Conservation (phyloP, 2,888 invertebrate species). For the Stictocephala bisonia region DNA sequence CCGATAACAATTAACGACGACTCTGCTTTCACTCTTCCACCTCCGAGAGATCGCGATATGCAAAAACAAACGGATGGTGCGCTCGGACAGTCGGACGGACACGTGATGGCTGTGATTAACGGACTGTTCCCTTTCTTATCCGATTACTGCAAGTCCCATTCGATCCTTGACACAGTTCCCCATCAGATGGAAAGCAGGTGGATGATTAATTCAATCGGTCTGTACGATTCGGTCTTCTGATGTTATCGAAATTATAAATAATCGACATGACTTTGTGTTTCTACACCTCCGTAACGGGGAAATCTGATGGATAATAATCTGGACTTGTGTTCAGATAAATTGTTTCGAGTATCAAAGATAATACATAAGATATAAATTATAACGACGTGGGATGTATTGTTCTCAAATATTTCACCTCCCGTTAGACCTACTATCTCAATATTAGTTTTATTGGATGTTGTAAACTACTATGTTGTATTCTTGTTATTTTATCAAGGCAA, state of each 20-base stretch:
- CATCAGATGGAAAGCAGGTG: slow-evolving; percentile 37
- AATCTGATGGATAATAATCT: no score
- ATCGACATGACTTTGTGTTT: slow-evolving; percentile 6
- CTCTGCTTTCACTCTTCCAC: slow-evolving; percentile 19
- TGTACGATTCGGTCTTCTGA: slow-evolving; percentile 33
- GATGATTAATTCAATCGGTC: slow-evolving; percentile 19
- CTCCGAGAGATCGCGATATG: slow-evolving; percentile 23
- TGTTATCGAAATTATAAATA: slow-evolving; percentile 32
- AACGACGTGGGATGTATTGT: no score
- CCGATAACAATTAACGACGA: slow-evolving; percentile 34
- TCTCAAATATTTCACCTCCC: no score
- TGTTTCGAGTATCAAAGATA: no score
- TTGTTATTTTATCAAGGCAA: no score
- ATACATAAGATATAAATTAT: no score
- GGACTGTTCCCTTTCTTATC: neutral
- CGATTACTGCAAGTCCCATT: slow-evolving; percentile 29
- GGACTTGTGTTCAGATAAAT: no score
- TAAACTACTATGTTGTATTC: no score
- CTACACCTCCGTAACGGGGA: neutral
- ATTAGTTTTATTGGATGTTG: no score
- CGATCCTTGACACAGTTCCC: slow-evolving; percentile 27
- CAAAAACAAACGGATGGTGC: slow-evolving; percentile 35
- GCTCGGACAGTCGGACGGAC: neutral
- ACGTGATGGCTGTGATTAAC: slow-evolving; percentile 23
- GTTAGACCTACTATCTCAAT: no score